Evolutionary conservation across 2,113 vertebrate genomes (phyloP).

Genomic region (Cinclus mexicanus): DNA sequence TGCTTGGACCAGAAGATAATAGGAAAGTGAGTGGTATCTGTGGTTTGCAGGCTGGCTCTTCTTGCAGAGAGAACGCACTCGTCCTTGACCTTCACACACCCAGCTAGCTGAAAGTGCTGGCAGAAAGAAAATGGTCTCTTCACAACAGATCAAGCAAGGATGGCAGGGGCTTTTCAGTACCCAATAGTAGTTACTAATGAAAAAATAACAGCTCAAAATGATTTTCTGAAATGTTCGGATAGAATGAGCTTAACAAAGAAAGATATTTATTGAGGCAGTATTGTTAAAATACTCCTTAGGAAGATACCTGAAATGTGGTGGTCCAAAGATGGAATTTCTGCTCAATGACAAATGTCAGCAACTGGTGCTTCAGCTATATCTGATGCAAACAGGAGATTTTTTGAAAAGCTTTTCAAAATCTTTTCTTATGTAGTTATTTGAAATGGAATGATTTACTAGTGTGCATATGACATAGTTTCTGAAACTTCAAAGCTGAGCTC

Average conservation of each 20-base stretch:
- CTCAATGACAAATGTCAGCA: neutral
- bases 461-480: neutral
- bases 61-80: fast-evolving
- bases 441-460: neutral
- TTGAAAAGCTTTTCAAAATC: neutral
- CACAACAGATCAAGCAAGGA: neutral
- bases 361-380: neutral
- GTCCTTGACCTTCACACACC: neutral
- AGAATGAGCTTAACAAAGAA: neutral
- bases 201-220: neutral
- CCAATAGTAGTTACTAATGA: neutral
- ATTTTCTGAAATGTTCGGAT: neutral
- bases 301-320: neutral
- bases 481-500: neutral
- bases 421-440: neutral
- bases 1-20: neutral
- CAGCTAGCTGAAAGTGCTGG: neutral
- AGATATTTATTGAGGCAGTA: neutral
- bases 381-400: neutral
- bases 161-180: neutral
- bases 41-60: neutral
- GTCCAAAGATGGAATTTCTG: neutral
- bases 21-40: neutral
- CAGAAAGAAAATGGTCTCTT: neutral
- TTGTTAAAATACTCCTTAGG: neutral